Evolutionary conservation across 2,888 invertebrate species (phyloP).

Genomic region (Gymnosoma rotundatum): DNA sequence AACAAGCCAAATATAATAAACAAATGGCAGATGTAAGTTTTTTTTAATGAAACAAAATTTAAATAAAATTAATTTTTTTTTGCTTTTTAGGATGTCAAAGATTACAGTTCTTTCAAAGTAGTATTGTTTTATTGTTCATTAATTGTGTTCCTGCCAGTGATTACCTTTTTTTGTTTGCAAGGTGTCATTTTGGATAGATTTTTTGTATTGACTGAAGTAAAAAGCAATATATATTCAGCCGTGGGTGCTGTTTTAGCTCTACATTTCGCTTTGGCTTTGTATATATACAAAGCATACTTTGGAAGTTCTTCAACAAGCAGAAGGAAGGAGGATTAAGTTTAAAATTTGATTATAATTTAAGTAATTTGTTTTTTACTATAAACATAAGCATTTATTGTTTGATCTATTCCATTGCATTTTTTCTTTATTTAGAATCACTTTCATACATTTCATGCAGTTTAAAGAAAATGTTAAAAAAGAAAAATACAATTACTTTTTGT

Average conservation of each 20-base stretch:
- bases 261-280: conserved; percentile 89
- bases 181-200: conserved; percentile 87
- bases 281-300: conserved; percentile 90
- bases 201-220: conserved; percentile 83
- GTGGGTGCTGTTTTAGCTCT: conserved; percentile 88
- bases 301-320: conserved; percentile 73
- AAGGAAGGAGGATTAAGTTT: conserved; percentile 64
- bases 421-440: neutral
- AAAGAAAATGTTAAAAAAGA: neutral
- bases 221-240: conserved; percentile 91
- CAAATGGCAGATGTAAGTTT: conserved; percentile 65
- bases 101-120: conserved; percentile 88
- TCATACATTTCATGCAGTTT: conserved; percentile 1
- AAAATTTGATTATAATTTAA: conserved; percentile 18
- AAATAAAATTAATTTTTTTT: neutral
- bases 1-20: conserved; percentile 51
- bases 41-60: neutral
- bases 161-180: conserved; percentile 89
- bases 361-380: conserved; percentile 46
- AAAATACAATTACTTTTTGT: neutral
- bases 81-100: conserved; percentile 82
- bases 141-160: conserved; percentile 89
- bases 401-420: conserved; percentile 38
- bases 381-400: conserved; percentile 48
- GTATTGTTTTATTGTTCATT: conserved; percentile 89